Evolutionary conservation across 2,113 vertebrate genomes (phyloP).

Genomic region (Anguilla japonica): DNA sequence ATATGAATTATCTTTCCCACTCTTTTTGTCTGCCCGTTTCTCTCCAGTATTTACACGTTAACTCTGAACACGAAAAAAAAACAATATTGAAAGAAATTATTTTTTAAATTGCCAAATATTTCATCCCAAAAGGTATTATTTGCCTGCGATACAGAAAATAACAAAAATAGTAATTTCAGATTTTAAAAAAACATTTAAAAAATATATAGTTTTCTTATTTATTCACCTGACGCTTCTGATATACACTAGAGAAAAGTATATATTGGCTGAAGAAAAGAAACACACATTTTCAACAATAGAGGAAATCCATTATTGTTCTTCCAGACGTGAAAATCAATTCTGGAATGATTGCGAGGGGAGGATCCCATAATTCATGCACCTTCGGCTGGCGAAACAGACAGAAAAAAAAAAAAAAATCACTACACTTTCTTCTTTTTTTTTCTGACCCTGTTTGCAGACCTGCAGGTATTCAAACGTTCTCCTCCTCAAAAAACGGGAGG

Average conservation of each 20-base stretch:
- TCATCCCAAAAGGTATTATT: constrained; percentile 49
- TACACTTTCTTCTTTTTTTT: constrained; percentile 68
- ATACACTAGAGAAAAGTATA: constrained; percentile 74
- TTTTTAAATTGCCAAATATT: neutral
- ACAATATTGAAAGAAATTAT: neutral
- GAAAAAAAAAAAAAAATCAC: constrained; percentile 77
- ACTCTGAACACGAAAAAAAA: neutral
- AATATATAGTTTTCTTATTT: constrained; percentile 65
- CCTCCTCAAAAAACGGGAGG: neutral
- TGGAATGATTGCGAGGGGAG: constrained; percentile 89
- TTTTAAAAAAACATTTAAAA: constrained; percentile 49
- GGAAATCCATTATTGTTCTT: constrained; percentile 96
- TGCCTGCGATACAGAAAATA: constrained; percentile 53
- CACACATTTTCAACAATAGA: constrained; percentile 96
- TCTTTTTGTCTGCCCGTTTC: neutral
- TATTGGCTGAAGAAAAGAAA: constrained; percentile 98
- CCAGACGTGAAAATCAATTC: constrained; percentile 98
- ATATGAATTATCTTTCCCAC: neutral
- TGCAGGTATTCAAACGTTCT: neutral
- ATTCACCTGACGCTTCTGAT: constrained; percentile 88
- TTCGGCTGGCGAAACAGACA: constrained; percentile 84
- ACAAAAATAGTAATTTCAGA: constrained; percentile 69
- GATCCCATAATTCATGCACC: constrained; percentile 78
- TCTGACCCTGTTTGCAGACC: constrained; percentile 58
- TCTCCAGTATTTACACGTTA: no score